Evolutionary conservation across 2,888 invertebrate species (phyloP).

Genomic region (Phengaris arion): DNA sequence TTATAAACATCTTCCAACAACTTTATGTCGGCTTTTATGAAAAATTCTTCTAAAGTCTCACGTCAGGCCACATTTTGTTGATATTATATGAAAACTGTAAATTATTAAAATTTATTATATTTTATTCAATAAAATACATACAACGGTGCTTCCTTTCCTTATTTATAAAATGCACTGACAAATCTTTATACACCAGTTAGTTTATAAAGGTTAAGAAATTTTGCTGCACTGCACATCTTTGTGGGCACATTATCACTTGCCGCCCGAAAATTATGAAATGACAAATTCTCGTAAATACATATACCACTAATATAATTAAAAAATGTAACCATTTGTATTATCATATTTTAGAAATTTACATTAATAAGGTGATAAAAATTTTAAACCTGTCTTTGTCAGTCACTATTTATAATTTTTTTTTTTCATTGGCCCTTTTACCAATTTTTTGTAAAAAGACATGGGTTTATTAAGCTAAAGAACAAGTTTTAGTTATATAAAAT

Average conservation of each 20-base stretch:
- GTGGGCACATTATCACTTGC: neutral
- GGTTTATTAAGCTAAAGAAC: no score
- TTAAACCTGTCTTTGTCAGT: no score
- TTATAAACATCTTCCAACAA: no score
- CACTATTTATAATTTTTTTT: no score
- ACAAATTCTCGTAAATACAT: constrained; percentile 1
- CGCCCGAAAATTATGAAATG: neutral
- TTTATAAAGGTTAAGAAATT: neutral
- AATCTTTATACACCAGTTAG: neutral
- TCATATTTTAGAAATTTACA: neutral
- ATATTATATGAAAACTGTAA: neutral
- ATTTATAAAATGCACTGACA: neutral
- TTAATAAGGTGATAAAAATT: no score
- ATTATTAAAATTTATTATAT: neutral
- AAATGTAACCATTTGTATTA: constrained; percentile 13
- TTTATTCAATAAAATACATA: neutral
- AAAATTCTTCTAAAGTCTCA: no score
- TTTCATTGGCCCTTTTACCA: no score
- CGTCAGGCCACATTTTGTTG: neutral
- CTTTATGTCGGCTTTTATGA: no score
- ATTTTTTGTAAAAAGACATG: no score
- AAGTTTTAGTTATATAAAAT: no score
- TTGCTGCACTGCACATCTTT: neutral
- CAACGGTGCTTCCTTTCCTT: neutral
- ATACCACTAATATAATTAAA: neutral